These are phyloP conservation scores for Pheosia gnoma DNA, from an alignment of 2,888 invertebrate species.

Conservation along the genomic window DNA sequence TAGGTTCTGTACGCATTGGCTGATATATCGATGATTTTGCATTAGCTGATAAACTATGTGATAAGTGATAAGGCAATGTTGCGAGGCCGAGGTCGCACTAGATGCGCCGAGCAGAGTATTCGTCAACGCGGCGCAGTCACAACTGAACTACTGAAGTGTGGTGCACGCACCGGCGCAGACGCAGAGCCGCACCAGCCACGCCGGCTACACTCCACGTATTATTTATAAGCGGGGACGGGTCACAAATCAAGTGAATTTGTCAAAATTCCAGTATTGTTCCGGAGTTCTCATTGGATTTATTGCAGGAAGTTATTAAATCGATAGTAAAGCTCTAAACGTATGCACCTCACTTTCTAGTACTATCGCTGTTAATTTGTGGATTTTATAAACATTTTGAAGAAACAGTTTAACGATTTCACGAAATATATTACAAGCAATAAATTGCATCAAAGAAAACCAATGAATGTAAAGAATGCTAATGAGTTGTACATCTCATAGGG, in stretches of 20 bases:
- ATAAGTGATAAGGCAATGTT: conserved; percentile 76
- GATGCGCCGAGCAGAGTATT: conserved; percentile 68
- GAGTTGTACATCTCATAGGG: conserved; percentile 43
- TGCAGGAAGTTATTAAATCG: conserved; percentile 22
- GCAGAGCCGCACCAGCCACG: conserved; percentile 56
- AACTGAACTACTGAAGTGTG: conserved; percentile 65
- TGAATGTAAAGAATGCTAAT: conserved; percentile 32
- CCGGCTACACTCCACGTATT: conserved; percentile 61
- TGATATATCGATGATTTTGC: conserved; percentile 57
- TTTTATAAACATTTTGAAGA: conserved; percentile 9
- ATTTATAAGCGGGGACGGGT: conserved; percentile 65
- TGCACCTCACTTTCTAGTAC: background rate
- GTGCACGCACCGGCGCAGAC: conserved; percentile 68
- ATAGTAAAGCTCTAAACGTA: background rate
- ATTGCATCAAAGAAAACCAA: conserved; percentile 40
- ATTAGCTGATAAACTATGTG: conserved; percentile 58
- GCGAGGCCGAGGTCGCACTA: conserved; percentile 65
- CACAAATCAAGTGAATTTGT: conserved; percentile 62
- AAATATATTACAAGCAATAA: conserved; percentile 19
- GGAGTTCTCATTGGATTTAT: conserved; percentile 29
- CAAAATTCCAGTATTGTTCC: conserved; percentile 55
- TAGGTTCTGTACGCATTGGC: conserved; percentile 36
- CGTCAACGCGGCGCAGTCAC: conserved; percentile 78
- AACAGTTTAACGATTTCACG: conserved; percentile 11
- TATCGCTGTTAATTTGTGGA: background rate